phyloP scores from a whole-genome alignment of 2,888 invertebrate species.

The Bimastos eiseni region DNA sequence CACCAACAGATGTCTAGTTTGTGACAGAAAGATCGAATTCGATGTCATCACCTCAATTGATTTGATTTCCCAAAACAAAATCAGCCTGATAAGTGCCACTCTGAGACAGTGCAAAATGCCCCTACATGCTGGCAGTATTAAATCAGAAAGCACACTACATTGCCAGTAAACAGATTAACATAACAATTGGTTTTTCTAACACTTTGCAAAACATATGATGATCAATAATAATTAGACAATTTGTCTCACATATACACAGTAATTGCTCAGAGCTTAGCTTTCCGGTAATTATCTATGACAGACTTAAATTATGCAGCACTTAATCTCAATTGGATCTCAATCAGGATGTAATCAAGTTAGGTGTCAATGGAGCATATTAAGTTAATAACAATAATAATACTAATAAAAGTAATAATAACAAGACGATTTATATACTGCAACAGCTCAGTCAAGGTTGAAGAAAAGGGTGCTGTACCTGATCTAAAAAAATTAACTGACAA shows the following conservation, averaged over 20 bases:
- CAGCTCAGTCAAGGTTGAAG: no score
- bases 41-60: not conserved
- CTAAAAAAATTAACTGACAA: no score
- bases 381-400: no score
- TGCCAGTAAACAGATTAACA: not conserved
- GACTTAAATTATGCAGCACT: not conserved
- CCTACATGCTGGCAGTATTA: not conserved
- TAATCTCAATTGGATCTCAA: not conserved
- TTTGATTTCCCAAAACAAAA: not conserved
- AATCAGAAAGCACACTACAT: not conserved
- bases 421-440: no score
- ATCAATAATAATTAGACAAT: not conserved
- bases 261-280: not conserved
- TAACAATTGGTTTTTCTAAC: not conserved
- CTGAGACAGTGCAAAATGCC: not conserved
- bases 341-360: not conserved
- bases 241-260: not conserved
- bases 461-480: no score
- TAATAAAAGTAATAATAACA: no score
- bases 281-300: not conserved
- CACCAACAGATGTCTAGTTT: constrained; percentile 74
- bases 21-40: not conserved
- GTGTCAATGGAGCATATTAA: not conserved
- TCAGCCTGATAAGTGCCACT: not conserved
- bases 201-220: not conserved